Base-by-base conservation (phyloP, 2,888 invertebrate genomes). In the Bombylius major region DNA sequence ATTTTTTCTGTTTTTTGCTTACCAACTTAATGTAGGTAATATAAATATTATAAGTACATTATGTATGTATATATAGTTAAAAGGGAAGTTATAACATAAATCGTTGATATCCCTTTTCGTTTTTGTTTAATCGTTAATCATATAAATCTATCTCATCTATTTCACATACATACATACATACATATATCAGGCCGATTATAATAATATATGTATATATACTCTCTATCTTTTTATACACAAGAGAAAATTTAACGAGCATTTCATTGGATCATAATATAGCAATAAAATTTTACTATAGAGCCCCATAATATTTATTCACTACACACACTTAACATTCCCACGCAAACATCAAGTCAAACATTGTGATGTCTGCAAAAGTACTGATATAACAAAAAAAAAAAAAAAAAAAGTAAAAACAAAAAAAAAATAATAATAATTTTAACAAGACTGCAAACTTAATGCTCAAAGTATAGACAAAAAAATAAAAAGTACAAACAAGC, bases 211-310 rank as follows among this genome's bases (percentile, higher is more conserved):
- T 34, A 34, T 36, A 8, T 36, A 36, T 8, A 36, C 5, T 36
- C 5, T 36, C 8, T 36, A 36, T 36, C 8, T 36, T 7, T 36
- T 42, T 42, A 42, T 11, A 42, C 39, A 42, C 39, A 42, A 42
- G 42, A 53, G 53, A 50, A 54, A 60, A 61, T 61, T 61, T 61
- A 61, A 61, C 61, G 61, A 61, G 61, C 60, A 54, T 61, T 61
- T 61, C 61, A 61, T 61, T 60, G 61, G 57, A 60, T 59, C 59
- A 61, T 61, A 61, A 61, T 61, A 59, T 57, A 56, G 61, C 58
- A 58, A 61, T 61, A 60, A 61, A 60, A 45, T 56, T 59, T 57
- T 57, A 54, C 58, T 57, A 58, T 57, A 53, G 55, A 56, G 50
- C 47, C 51, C 57, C 59, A 54, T 59, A 56, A 57, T 53, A 57